Percentiles rank a stretch among this genome's conserved stretches.
Conservation (phyloP, 1,140 invertebrate species). For the Mactra quadrangularis region DNA sequence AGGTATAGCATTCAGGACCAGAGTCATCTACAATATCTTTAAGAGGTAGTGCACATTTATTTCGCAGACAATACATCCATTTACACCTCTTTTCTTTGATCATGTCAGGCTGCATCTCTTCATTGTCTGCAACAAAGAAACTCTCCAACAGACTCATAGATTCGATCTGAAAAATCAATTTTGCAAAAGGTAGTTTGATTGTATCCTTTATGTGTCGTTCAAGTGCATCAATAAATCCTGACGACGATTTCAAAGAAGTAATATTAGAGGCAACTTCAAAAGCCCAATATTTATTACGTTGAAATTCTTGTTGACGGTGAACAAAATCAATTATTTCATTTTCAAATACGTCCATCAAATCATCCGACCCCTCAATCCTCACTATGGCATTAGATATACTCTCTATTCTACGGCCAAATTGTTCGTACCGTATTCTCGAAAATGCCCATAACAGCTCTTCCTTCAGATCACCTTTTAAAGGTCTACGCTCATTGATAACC, state of each 20-base stretch:
- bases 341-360: constrained; percentile 55
- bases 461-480: constrained; percentile 44
- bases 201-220: background rate
- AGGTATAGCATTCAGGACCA: constrained; percentile 44
- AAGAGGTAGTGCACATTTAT: constrained; percentile 24
- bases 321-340: constrained; percentile 41
- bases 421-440: constrained; percentile 64
- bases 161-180: constrained; percentile 38
- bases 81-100: background rate
- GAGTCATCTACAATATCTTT: constrained; percentile 3
- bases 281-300: constrained; percentile 19
- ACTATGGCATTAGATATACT: constrained; percentile 50
- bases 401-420: constrained; percentile 42
- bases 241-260: constrained; percentile 7
- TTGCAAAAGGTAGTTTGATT: constrained; percentile 31
- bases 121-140: background rate
- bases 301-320: background rate
- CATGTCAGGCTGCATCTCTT: background rate
- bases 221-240: constrained; percentile 42
- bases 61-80: constrained; percentile 1
- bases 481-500: constrained; percentile 55
- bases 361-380: constrained; percentile 16
- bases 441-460: constrained; percentile 70
- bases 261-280: constrained; percentile 31
- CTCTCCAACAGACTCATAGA: constrained; percentile 12